Evolutionary conservation across 2,113 vertebrate species (phyloP).

Genomic region (Regulus satrapa): DNA sequence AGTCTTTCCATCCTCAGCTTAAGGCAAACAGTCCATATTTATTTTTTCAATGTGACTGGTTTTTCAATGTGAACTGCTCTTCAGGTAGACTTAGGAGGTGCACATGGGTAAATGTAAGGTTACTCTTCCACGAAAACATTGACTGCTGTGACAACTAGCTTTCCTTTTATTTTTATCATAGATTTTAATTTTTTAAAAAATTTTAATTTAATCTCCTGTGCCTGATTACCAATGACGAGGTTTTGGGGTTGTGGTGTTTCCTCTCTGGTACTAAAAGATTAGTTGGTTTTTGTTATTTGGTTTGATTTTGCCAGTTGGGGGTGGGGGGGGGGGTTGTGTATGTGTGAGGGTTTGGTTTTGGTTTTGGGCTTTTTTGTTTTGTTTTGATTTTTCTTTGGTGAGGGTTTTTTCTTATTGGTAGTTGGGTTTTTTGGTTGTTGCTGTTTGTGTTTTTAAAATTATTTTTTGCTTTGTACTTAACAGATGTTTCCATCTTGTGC

Average conservation of each 20-base stretch:
- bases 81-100: not conserved
- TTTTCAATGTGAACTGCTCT: not conserved
- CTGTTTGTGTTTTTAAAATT: too few relatives aligned
- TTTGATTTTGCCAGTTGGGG: not conserved
- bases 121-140: not conserved
- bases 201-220: not conserved
- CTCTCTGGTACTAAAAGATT: not conserved
- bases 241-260: not conserved
- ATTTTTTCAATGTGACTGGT: not conserved
- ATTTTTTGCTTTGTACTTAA: not conserved
- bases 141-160: not conserved
- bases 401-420: not conserved
- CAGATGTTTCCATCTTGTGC: not conserved
- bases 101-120: not conserved
- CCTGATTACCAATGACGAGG: not conserved
- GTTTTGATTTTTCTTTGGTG: not conserved
- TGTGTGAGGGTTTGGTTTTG: not conserved
- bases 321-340: accelerated
- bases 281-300: not conserved
- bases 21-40: not conserved
- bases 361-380: too few relatives aligned
- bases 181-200: too few relatives aligned
- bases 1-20: not conserved
- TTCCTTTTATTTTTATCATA: not conserved
- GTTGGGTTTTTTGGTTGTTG: not conserved